Percentiles rank a stretch among this genome's conserved stretches.
These are phyloP conservation scores for Myanophis thanlyinensis DNA, from an alignment of 2,113 vertebrate genomes.

Conservation along the genomic window DNA sequence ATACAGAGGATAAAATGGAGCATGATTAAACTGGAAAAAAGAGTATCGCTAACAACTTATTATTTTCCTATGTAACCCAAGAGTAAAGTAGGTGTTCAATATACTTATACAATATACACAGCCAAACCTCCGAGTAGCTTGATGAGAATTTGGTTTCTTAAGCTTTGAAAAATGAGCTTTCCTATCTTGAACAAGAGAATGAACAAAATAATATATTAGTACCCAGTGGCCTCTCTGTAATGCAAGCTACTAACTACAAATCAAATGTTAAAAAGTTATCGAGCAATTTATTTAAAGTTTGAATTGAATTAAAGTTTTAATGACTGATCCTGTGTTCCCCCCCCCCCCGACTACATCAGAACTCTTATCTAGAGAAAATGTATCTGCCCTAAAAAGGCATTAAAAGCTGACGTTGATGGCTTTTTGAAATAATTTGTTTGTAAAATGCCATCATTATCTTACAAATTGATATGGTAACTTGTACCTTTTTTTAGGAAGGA, in stretches of 20 bases:
- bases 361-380: not conserved
- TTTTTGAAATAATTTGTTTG: not conserved
- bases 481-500: not conserved
- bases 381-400: not conserved
- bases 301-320: not conserved
- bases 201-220: not conserved
- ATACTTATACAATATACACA: not conserved
- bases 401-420: not conserved
- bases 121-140: not conserved
- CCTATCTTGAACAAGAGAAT: not conserved
- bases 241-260: not conserved
- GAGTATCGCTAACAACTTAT: not conserved
- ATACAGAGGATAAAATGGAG: not conserved
- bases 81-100: not conserved
- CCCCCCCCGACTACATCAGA: not conserved
- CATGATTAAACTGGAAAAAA: not conserved
- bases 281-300: not conserved
- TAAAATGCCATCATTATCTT: not conserved
- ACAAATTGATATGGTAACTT: not conserved
- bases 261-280: not conserved
- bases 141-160: not conserved
- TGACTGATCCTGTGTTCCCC: not conserved
- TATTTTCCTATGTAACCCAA: not conserved
- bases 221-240: not conserved
- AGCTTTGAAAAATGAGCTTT: not conserved